Evolutionary conservation across 2,797 vertebrate genomes (phyloP).

Genomic region (Schizopygopsis malacanthus): DNA sequence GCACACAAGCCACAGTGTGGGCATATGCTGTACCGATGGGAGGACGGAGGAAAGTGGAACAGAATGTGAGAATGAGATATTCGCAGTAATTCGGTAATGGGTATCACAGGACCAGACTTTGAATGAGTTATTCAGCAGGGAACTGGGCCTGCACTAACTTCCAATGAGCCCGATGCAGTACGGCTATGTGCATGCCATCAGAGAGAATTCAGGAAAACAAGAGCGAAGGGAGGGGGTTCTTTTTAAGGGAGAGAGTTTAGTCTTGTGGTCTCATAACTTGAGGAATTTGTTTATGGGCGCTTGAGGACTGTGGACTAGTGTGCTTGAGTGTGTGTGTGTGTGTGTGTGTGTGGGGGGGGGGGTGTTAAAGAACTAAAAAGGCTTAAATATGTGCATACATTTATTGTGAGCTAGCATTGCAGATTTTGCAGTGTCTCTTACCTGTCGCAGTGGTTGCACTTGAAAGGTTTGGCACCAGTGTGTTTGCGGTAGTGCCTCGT

Average conservation of each 20-base stretch:
- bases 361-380: neutral
- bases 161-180: conserved; percentile 38
- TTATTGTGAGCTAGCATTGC: neutral
- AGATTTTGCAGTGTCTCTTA: conserved; percentile 70
- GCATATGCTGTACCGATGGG: conserved; percentile 26
- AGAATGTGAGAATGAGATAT: conserved; percentile 45
- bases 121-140: conserved; percentile 57
- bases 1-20: conserved; percentile 33
- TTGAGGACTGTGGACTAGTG: conserved; percentile 31
- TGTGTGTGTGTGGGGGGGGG: too few relatives aligned
- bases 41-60: conserved; percentile 46
- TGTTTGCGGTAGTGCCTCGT: conserved; percentile 99
- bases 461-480: conserved; percentile 99
- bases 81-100: conserved; percentile 57
- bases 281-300: conserved; percentile 48
- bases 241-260: conserved; percentile 49
- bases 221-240: conserved; percentile 1
- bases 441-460: conserved; percentile 99
- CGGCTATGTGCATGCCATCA: conserved; percentile 41
- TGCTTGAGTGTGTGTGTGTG: conserved; percentile 26
- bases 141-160: conserved; percentile 48
- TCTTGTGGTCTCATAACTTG: conserved; percentile 39
- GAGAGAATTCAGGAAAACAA: conserved; percentile 35
- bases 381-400: conserved; percentile 6
- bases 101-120: conserved; percentile 58